Conservation (phyloP, 2,797 vertebrate genomes). For the Crenuchus spilurus region DNA sequence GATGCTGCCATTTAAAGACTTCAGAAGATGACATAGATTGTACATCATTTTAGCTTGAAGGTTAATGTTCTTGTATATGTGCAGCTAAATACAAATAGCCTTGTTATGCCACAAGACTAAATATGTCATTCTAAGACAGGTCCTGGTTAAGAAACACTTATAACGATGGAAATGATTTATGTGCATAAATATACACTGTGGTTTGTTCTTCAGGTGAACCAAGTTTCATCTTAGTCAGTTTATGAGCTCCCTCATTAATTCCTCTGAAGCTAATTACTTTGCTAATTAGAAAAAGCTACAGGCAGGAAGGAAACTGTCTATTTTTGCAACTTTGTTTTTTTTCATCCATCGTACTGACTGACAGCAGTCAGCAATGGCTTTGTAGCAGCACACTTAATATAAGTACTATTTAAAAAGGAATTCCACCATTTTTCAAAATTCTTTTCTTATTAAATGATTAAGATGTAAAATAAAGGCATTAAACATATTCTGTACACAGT, state of each 20-base stretch:
- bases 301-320: neutral
- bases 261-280: slow-evolving; percentile 12
- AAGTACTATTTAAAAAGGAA: neutral
- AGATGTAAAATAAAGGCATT: too few relatives aligned
- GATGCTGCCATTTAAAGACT: neutral
- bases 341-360: neutral
- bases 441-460: too few relatives aligned
- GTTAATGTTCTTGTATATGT: neutral
- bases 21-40: neutral
- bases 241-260: slow-evolving; percentile 4
- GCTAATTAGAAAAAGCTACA: slow-evolving; percentile 3
- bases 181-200: neutral
- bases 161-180: neutral
- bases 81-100: neutral
- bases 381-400: neutral
- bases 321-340: neutral
- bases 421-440: neutral
- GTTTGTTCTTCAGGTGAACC: neutral
- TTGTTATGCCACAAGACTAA: neutral
- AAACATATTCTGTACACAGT: too few relatives aligned
- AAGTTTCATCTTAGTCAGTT: neutral
- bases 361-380: neutral
- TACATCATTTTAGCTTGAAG: neutral
- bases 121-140: neutral
- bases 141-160: neutral